Evolutionary conservation across 2,888 invertebrate genomes (phyloP), one percentile per base, ranked within the genome.

Genomic region (Chironomus riparius): DNA sequence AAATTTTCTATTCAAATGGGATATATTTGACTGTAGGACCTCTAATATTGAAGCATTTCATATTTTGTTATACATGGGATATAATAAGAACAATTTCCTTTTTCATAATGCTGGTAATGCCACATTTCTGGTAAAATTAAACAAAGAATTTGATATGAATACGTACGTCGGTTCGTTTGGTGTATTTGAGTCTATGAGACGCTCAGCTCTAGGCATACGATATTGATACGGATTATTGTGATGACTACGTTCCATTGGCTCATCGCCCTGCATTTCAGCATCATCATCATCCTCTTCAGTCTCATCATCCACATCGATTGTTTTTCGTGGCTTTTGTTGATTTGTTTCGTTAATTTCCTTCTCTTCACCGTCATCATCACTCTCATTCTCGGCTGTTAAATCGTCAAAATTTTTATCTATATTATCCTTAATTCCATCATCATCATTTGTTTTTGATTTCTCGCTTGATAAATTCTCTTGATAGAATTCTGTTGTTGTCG

Each of bases 151-250:
- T 62, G 47, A 65, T 74, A 38, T 47, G 15, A 50, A 77, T 76
- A 81, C 83, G 82, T 79, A 84, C 84, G 81, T 83, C 78, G 84
- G 84, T 79, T 84, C 84, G 48, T 81, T 80, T 5, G 83, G 83
- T 13, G 77, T 71, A 76, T 69, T 48, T 56, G 76, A 69, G 69
- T 76, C 76, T 61, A 74, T 62, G n/a, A 83, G 78, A 1, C 81
- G 81, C 78, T 83, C 82, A 4, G 83, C 82, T 47, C 76, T 18
- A 4, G 76, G 76, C n/a, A 76, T 69, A 4, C 69, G 56, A 47
- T 76, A 76, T 18, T 76, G 76, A 69, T 69, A 69, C 7, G 28
- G 56, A 38, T 69, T 69, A 28, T 18, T 15, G 2, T 69, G n/a
- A 24, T 15, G 15, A 38, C 38, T 48, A 7, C 56, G 76, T n/a